Percentiles rank a stretch among this genome's conserved stretches.
Conservation (phyloP, 92 coral and sea anemone genomes). For the Porites lobata region DNA sequence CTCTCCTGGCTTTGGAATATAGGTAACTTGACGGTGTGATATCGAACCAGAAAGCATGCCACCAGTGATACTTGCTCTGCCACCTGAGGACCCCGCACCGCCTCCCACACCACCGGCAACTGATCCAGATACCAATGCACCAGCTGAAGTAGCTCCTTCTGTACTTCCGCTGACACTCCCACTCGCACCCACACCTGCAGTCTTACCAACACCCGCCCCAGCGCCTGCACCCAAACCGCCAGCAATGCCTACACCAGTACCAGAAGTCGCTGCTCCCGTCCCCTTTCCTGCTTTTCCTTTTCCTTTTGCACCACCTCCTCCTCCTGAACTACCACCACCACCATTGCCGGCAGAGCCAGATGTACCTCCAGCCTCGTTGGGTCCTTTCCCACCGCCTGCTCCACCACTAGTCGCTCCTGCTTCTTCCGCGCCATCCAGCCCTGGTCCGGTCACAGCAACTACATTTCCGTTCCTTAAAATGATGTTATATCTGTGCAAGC, state of each 20-base stretch:
- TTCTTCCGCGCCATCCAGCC: not conserved
- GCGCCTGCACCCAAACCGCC: not conserved
- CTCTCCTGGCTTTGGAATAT: conserved; percentile 17
- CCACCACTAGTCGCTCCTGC: conserved; percentile 2
- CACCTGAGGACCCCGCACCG: not conserved
- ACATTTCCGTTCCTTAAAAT: conserved; percentile 17
- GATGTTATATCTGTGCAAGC: conserved; percentile 22
- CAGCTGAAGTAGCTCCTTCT: not conserved
- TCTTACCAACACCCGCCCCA: not conserved
- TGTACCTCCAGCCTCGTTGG: conserved; percentile 1
- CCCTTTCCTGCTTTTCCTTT: not conserved
- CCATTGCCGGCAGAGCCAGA: not conserved
- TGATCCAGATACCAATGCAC: not conserved
- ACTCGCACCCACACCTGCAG: not conserved
- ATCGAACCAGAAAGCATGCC: not conserved
- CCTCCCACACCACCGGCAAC: not conserved
- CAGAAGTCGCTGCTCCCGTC: not conserved
- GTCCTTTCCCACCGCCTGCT: conserved; percentile 10
- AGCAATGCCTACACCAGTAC: not conserved
- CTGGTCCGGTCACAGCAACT: conserved; percentile 23
- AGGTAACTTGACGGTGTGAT: conserved; percentile 10
- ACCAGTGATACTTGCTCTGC: not conserved
- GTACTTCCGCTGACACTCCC: not conserved
- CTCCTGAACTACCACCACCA: not conserved
- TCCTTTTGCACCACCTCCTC: not conserved